These are phyloP conservation scores for Cygnus buccinator DNA, from an alignment of 2,113 vertebrate genomes.

Conservation along the genomic window DNA sequence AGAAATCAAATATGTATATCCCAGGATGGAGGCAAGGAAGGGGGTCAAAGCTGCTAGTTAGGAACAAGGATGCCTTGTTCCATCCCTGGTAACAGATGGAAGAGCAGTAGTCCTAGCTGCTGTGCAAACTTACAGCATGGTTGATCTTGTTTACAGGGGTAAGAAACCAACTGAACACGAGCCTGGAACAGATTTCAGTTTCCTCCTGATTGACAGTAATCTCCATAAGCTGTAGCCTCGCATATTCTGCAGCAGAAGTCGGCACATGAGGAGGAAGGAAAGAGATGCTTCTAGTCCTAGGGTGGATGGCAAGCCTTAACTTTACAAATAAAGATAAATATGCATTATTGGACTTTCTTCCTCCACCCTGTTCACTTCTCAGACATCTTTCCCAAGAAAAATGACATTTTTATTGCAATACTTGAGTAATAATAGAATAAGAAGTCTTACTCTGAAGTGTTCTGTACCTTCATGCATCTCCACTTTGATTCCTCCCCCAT, in stretches of 20 bases:
- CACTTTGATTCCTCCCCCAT: neutral
- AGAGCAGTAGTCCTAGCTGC: neutral
- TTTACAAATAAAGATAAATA: neutral
- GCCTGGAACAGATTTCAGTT: conserved; percentile 85
- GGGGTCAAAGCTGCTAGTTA: neutral
- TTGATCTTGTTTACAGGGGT: conserved; percentile 72
- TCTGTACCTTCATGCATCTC: neutral
- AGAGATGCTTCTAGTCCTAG: neutral
- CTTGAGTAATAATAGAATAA: neutral
- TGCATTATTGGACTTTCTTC: neutral
- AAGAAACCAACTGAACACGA: conserved; percentile 80
- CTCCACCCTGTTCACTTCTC: neutral
- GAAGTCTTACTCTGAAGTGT: neutral
- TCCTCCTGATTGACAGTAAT: conserved; percentile 72
- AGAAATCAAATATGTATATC: neutral
- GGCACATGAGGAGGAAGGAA: neutral
- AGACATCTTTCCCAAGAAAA: neutral
- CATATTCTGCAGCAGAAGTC: neutral
- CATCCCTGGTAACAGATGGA: neutral
- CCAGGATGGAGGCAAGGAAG: neutral
- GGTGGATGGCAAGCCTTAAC: neutral
- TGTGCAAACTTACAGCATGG: neutral
- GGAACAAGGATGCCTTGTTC: neutral
- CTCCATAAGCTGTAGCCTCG: conserved; percentile 23
- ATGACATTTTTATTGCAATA: neutral